A percentile compares a stretch with the other conserved stretches of the same genome.
phyloP scores from a whole-genome alignment of 1,140 invertebrate genomes.

The Helicoverpa armigera region DNA sequence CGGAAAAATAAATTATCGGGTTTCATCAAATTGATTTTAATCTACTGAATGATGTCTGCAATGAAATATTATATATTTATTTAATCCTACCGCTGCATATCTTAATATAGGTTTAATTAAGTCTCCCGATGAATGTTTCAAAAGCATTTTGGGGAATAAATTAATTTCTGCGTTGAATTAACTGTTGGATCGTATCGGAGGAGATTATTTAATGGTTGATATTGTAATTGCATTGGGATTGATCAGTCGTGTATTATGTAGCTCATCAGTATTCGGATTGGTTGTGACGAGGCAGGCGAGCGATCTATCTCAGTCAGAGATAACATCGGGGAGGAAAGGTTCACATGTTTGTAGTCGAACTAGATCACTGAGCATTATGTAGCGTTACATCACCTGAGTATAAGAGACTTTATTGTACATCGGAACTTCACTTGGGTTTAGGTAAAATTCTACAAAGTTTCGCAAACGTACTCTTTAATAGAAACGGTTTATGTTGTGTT shows the following conservation, averaged over 20 bases:
- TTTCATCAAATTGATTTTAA: constrained; percentile 14
- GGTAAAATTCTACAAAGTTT: no score
- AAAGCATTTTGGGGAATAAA: neutral
- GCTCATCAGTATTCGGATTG: constrained; percentile 35
- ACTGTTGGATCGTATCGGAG: neutral
- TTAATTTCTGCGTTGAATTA: neutral
- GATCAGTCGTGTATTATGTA: constrained; percentile 27
- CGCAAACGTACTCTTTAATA: no score
- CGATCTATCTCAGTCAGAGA: constrained; percentile 39
- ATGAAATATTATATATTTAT: neutral
- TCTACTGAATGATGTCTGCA: neutral
- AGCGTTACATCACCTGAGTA: no score
- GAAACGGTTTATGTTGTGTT: no score
- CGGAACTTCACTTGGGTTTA: no score
- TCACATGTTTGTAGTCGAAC: neutral
- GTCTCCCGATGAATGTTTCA: neutral
- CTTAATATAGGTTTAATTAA: neutral
- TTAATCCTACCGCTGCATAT: neutral
- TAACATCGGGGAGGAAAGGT: constrained; percentile 29
- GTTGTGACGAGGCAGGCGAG: constrained; percentile 1
- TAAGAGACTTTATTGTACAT: no score
- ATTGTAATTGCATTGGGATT: constrained; percentile 27
- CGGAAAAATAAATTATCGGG: constrained; percentile 6
- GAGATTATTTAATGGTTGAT: constrained; percentile 9
- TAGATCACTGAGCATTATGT: no score